Percentiles rank a stretch among this genome's conserved stretches.
Conservation (phyloP, 2,113 vertebrate genomes). For the Catharus fuscescens region DNA sequence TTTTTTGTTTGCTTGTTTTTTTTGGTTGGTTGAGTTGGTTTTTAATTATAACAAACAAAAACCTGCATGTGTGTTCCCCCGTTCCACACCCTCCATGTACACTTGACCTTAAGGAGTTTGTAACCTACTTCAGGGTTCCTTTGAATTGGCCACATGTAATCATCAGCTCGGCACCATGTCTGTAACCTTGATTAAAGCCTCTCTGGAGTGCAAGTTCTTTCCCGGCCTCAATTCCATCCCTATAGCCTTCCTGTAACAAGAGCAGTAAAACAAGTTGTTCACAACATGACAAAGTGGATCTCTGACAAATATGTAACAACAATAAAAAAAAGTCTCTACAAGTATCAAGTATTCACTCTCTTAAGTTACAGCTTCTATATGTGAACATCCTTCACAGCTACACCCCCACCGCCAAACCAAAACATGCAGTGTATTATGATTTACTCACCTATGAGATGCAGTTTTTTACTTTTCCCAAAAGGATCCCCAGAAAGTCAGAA, state of each 20-base stretch:
- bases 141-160: constrained; percentile 82
- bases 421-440: neutral
- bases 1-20: no score
- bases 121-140: constrained; percentile 86
- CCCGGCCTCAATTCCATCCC: constrained; percentile 87
- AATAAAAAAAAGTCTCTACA: neutral
- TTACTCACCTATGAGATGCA: neutral
- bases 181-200: constrained; percentile 89
- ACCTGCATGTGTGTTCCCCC: neutral
- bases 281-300: neutral
- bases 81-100: neutral
- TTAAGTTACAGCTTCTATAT: neutral
- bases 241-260: constrained; percentile 87
- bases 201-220: constrained; percentile 85
- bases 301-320: neutral
- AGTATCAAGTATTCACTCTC: neutral
- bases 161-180: constrained; percentile 80
- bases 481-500: neutral
- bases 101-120: neutral
- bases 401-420: neutral
- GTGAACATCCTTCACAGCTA: neutral
- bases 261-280: neutral
- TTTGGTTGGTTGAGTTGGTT: neutral
- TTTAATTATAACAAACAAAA: neutral
- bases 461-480: neutral